Percentiles rank a stretch among this genome's conserved stretches.
Evolutionary conservation across 1,140 invertebrate species (phyloP).

Genomic region (Alviniconcha marisindica): DNA sequence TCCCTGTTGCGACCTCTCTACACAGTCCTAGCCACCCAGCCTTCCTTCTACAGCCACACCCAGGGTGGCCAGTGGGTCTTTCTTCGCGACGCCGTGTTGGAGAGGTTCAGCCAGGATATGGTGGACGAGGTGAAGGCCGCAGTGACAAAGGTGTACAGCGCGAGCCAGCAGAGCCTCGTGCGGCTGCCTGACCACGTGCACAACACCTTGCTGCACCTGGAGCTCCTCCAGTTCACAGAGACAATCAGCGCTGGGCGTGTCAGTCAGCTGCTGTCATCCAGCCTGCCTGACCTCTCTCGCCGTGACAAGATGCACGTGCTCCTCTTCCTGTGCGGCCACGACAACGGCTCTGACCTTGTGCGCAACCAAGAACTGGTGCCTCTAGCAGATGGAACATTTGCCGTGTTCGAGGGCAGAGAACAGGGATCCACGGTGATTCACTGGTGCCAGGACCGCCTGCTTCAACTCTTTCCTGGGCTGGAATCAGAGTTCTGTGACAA

Average conservation of each 20-base stretch:
- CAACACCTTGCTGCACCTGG: not conserved
- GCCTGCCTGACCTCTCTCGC: not conserved
- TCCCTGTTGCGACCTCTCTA: conserved; percentile 37
- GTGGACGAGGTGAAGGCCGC: not conserved
- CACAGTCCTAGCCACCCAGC: not conserved
- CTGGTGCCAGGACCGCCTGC: not conserved
- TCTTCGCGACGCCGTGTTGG: not conserved
- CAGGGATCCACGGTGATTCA: not conserved
- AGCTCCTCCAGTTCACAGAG: not conserved
- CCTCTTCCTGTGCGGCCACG: conserved; percentile 21
- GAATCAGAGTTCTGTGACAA: not conserved
- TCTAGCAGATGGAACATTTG: conserved; percentile 27
- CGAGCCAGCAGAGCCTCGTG: conserved; percentile 10
- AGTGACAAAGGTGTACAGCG: conserved; percentile 4
- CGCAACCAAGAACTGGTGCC: conserved; percentile 3
- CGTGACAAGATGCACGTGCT: conserved; percentile 11
- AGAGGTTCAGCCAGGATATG: not conserved
- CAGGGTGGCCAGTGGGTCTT: not conserved
- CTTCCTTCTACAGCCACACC: conserved; percentile 9
- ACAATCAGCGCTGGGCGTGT: not conserved
- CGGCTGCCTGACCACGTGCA: conserved; percentile 21
- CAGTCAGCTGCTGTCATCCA: not conserved
- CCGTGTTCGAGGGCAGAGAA: not conserved
- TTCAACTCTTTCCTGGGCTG: conserved; percentile 15
- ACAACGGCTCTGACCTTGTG: not conserved